Evolutionary conservation across 1,140 invertebrate species (phyloP).

Genomic region (Nymphalis io): DNA sequence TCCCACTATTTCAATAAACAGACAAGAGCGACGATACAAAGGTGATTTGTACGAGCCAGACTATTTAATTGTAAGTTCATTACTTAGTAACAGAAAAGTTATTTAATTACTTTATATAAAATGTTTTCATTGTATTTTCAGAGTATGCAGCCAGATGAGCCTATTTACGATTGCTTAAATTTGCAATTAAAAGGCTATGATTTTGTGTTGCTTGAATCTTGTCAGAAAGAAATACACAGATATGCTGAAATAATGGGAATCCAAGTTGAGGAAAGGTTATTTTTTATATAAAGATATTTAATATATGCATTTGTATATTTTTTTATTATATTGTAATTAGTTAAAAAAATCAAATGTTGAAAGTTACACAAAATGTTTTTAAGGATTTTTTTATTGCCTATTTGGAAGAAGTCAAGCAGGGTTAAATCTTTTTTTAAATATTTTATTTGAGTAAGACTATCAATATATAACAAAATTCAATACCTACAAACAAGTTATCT

Average conservation of each 20-base stretch:
- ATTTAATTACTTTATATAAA: background rate
- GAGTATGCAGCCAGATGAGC: conserved; percentile 84
- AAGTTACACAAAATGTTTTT: background rate
- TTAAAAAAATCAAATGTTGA: background rate
- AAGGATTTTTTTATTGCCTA: background rate
- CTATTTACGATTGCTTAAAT: conserved; percentile 88
- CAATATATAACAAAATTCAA: too few species aligned
- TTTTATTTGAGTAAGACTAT: too few species aligned
- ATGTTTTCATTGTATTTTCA: conserved; percentile 57
- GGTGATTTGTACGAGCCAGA: conserved; percentile 70
- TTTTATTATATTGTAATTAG: too few species aligned
- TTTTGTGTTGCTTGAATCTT: conserved; percentile 89
- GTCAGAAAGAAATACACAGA: conserved; percentile 88
- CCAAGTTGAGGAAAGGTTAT: conserved; percentile 87
- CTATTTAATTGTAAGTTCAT: conserved; percentile 66
- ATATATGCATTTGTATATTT: too few species aligned
- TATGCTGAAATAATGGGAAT: conserved; percentile 87
- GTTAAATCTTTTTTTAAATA: too few species aligned
- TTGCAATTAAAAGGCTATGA: conserved; percentile 91
- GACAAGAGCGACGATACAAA: conserved; percentile 53
- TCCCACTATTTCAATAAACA: conserved; percentile 4
- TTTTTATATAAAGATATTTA: background rate
- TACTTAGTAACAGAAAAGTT: background rate
- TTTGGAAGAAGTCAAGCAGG: too few species aligned
- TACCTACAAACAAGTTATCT: too few species aligned